Base-by-base conservation (phyloP, 2,797 vertebrate species). In the Lagodon rhomboides region DNA sequence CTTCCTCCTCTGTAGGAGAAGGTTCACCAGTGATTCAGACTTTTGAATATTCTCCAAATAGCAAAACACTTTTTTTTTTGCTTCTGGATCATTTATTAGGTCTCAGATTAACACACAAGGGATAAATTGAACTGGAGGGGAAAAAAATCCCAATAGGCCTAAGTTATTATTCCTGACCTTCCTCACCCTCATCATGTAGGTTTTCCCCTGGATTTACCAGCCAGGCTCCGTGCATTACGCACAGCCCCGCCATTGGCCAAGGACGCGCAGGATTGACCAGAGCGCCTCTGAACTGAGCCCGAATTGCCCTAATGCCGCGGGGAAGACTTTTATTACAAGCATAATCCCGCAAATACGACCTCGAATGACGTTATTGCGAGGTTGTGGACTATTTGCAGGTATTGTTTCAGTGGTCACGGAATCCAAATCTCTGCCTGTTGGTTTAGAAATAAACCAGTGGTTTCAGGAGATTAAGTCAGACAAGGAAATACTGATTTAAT, bases 331-430 rank as follows among this genome's bases (percentile, higher is more conserved):
- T 96, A 96, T 96, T 96, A 96, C 95, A 95, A 93, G 89, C 86
- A 87, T 97, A 97, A 97, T 97, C 96, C 95, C 76, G 73, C 90
- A 95, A 96, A 95, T 94, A 95, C 93, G 83, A 96, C 93, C 95
- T 93, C 92, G 95, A 96, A 96, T 95, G 92, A 95, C 94, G 92
- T 95, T 44, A 6, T 34, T 62, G 43, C 6, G 63, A 58, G 94
- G 82, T 87, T 92, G 62, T 60, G n/a, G 94, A 93, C 94, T 94
- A 92, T 79, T 80, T 85, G 72, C 76, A 84, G 73, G 72, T 84
- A 60, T 75, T 81, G 50, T 84, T 81, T 76, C 23, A n/a, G 46
- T 43, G 56, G 30, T 68, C 38, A 49, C 53, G 9, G n/a, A 67
- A 54, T 64, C 13, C 54, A 59, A 85, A 82, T 82, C 20, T 80